Evolutionary conservation across 1,140 invertebrate genomes (phyloP).

Genomic region (Melitaea cinxia): DNA sequence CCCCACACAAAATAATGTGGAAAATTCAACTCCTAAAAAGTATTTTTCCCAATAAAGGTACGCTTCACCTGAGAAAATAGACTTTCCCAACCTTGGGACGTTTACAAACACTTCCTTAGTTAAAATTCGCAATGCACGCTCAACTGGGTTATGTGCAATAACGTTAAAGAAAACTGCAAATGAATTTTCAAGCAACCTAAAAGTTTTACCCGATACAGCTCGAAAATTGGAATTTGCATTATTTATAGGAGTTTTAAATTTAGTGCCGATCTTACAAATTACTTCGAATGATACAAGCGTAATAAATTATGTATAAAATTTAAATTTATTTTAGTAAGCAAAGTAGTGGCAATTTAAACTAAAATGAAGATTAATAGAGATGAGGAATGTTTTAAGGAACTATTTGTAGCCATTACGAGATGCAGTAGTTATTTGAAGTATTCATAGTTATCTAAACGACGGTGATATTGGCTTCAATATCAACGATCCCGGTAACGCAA

Average conservation of each 20-base stretch:
- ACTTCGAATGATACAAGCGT: conserved; percentile 6
- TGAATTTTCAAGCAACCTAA: conserved; percentile 11
- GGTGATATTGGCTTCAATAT: neutral
- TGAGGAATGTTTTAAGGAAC: no score
- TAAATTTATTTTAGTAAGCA: neutral
- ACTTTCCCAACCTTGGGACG: no score
- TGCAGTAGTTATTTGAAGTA: neutral
- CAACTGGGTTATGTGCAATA: conserved; percentile 4
- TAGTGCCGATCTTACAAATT: conserved; percentile 15
- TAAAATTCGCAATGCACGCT: conserved; percentile 5
- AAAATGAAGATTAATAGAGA: neutral
- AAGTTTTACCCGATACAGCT: conserved; percentile 9
- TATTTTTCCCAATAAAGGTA: no score
- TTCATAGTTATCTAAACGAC: neutral
- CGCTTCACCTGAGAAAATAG: no score
- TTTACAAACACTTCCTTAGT: neutral
- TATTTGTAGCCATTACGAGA: neutral
- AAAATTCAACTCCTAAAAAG: no score
- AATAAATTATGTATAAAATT: neutral
- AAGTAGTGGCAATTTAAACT: neutral
- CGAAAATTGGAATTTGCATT: conserved; percentile 29
- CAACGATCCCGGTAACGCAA: neutral
- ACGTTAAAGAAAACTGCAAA: conserved; percentile 9
- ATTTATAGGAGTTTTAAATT: conserved; percentile 26
- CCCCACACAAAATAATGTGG: no score